Percentiles rank a stretch among this genome's conserved stretches.
Evolutionary conservation across 92 coral and sea anemone genomes (phyloP).

Genomic region (Epizoanthus scotinus): DNA sequence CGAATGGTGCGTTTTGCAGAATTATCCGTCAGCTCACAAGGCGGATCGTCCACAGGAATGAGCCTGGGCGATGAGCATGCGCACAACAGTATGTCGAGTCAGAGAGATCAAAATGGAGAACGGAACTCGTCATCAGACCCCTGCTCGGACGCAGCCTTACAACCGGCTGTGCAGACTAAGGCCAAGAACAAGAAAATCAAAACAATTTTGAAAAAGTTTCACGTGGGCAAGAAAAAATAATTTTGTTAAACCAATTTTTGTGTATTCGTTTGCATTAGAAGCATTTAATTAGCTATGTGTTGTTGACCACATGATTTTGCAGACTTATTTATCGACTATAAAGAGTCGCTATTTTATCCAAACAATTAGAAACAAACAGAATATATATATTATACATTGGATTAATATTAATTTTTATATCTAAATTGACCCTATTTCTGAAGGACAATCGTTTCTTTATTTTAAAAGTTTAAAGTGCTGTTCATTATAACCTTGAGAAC

Average conservation of each 20-base stretch:
- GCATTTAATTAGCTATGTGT: too few relatives aligned
- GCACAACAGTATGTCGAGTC: background rate
- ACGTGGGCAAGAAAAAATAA: constrained; percentile 45
- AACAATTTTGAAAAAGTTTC: constrained; percentile 71
- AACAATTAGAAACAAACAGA: too few relatives aligned
- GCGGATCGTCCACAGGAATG: constrained; percentile 16
- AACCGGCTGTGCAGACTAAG: constrained; percentile 14
- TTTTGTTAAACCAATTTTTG: background rate
- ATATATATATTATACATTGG: too few relatives aligned
- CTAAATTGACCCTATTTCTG: too few relatives aligned
- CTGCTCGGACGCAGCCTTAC: background rate
- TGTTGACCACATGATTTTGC: too few relatives aligned
- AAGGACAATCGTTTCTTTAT: too few relatives aligned
- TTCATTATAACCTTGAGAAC: too few relatives aligned
- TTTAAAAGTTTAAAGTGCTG: too few relatives aligned
- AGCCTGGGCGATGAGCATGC: constrained; percentile 19
- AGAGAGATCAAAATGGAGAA: constrained; percentile 7
- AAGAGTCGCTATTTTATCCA: too few relatives aligned
- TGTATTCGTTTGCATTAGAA: too few relatives aligned
- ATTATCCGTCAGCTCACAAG: constrained; percentile 25
- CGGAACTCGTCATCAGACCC: constrained; percentile 22
- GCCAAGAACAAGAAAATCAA: constrained; percentile 65
- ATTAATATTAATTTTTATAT: too few relatives aligned
- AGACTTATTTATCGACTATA: too few relatives aligned
- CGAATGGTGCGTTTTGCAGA: background rate